Base-by-base conservation (phyloP, 2,797 vertebrate genomes). In the Pangasius mekongensis region DNA sequence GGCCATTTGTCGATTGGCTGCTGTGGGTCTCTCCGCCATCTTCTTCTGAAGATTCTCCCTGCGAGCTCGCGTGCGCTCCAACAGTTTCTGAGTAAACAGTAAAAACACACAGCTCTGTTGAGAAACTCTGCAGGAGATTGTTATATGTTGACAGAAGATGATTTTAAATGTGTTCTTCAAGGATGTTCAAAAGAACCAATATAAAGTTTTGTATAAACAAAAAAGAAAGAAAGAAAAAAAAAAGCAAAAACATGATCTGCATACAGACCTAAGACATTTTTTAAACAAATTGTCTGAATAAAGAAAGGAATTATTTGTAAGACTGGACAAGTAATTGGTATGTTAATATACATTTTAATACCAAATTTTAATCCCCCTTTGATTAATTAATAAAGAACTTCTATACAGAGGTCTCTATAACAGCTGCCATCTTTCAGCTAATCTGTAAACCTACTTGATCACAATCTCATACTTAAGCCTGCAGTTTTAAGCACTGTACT, bases 41-140 rank as follows among this genome's bases (percentile, higher is more conserved):
- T 99, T 99, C 93, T 95, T 99, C 95, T 99, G 98, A 87, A 99
- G 95, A 93, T 99, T 99, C 91, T 99, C 99, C 91, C 98, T 92
- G 89, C 99, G 97, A 89, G 99, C 98, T 2, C 98, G 97, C 0
- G 98, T 99, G 88, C 98, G 96, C 94, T 99, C 98, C 33, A 99
- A 94, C 66, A 99, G 95, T 97, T 99, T 99, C 98, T 99, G 87
- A 64, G 9, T 14, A 83, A 33, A 87, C 16, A 77, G 83, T 69
- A 27, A 83, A 58, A 86, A 87, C 8, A 90, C 11, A 86, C 18
- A 39, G 8, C 76, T 86, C 47, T 52, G 6, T 58, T 0, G 5
- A 2, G 24, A 62, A 64, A 27, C 36, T n/a, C 13, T 8, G 58
- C 36, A 52, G 18, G 62, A 49, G 62, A 49, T 11, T 43, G 24